Conservation (phyloP, 2,113 vertebrate genomes). For the Terrapene triunguis region DNA sequence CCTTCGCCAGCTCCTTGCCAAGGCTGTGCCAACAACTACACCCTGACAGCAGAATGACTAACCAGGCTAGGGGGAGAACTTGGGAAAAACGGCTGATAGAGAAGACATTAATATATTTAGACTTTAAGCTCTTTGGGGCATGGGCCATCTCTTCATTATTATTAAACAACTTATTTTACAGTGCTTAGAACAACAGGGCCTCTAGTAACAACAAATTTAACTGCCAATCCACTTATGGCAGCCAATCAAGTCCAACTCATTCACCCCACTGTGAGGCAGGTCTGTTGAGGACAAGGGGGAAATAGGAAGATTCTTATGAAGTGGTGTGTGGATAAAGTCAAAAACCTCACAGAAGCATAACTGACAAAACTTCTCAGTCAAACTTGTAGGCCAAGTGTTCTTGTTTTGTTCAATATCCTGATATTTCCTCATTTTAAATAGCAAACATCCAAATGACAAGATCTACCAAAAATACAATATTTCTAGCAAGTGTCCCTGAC, state of each 20-base stretch:
- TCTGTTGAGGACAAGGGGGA: background rate
- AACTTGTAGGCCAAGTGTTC: background rate
- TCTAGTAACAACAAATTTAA: background rate
- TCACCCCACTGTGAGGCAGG: background rate
- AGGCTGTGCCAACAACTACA: background rate
- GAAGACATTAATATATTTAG: too few species aligned
- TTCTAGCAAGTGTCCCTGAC: background rate
- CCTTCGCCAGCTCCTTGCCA: background rate
- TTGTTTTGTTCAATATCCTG: background rate
- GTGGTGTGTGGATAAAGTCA: background rate
- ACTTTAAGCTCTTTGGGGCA: too few species aligned
- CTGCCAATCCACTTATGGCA: background rate
- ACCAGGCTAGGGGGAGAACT: background rate
- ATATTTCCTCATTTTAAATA: background rate
- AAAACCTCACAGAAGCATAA: background rate
- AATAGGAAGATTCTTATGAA: background rate
- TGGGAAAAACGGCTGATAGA: too few species aligned
- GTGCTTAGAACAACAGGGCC: background rate
- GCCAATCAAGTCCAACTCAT: background rate
- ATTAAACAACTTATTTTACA: background rate
- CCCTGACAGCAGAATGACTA: background rate
- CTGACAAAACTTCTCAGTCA: background rate
- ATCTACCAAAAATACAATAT: background rate
- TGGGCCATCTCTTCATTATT: too few species aligned
- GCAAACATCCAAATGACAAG: background rate